These are phyloP conservation scores for Pomacea maculata DNA, from an alignment of 1,140 invertebrate genomes.

Conservation along the genomic window DNA sequence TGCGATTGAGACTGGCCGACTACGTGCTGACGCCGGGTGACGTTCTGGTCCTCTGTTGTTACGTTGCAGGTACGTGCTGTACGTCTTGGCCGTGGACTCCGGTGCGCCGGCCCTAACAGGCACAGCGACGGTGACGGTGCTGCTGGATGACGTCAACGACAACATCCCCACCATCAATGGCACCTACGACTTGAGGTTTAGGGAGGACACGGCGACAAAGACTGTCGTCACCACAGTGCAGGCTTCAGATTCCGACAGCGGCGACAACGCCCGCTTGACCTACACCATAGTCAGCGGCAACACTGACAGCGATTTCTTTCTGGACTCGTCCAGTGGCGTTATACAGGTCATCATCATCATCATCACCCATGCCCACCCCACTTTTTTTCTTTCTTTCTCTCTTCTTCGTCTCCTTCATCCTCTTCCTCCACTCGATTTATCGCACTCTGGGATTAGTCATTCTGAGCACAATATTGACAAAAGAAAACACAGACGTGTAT, in stretches of 20 bases:
- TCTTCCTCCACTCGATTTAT: background rate
- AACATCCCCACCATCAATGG: constrained; percentile 40
- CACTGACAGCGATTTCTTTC: constrained; percentile 35
- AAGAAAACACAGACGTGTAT: no score
- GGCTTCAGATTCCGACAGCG: constrained; percentile 45
- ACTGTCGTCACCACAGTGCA: constrained; percentile 41
- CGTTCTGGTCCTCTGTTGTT: no score
- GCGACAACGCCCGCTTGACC: constrained; percentile 38
- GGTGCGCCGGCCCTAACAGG: constrained; percentile 33
- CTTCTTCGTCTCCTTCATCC: background rate
- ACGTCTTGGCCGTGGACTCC: background rate
- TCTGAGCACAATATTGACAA: no score
- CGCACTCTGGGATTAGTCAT: background rate
- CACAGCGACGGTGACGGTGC: constrained; percentile 42
- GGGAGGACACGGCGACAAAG: constrained; percentile 42
- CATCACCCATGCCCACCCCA: background rate
- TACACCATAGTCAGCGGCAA: constrained; percentile 45
- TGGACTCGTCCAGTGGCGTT: constrained; percentile 38
- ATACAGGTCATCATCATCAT: constrained; percentile 35
- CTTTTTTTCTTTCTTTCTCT: background rate
- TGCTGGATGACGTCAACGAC: constrained; percentile 42
- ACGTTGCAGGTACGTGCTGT: constrained; percentile 1
- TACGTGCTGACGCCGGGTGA: no score
- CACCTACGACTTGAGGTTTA: constrained; percentile 34
- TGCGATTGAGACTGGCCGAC: no score